These are phyloP conservation scores for Girardia tigrina DNA, from an alignment of 2,888 invertebrate genomes.

Conservation along the genomic window DNA sequence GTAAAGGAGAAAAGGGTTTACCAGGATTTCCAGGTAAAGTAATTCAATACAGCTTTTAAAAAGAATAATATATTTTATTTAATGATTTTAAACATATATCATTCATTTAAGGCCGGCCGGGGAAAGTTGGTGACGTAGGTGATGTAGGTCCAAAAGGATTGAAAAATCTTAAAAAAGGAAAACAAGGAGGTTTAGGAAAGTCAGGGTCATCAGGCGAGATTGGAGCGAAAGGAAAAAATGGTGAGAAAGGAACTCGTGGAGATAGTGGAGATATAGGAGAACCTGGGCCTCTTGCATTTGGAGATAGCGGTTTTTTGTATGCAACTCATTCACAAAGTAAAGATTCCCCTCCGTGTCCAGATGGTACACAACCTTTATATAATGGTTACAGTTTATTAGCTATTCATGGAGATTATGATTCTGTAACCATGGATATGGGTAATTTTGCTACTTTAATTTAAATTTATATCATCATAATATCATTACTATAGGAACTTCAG, in stretches of 20 bases:
- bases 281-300: background rate
- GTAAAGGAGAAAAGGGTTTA: background rate
- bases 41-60: no score
- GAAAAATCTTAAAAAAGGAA: background rate
- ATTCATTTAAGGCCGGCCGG: background rate
- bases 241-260: background rate
- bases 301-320: slow-evolving; percentile 1
- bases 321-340: slow-evolving; percentile 25
- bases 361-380: background rate
- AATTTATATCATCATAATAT: background rate
- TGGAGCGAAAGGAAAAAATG: background rate
- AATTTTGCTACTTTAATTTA: background rate
- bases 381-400: slow-evolving; percentile 28
- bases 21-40: background rate
- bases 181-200: background rate
- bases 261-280: background rate
- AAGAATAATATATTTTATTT: background rate
- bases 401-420: slow-evolving; percentile 11
- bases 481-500: background rate
- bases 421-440: slow-evolving; percentile 28
- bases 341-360: background rate
- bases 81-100: background rate
- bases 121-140: background rate
- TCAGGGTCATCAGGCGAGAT: background rate
- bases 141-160: background rate